Base-by-base conservation (phyloP, 2,797 vertebrate species). In the Allobates femoralis region DNA sequence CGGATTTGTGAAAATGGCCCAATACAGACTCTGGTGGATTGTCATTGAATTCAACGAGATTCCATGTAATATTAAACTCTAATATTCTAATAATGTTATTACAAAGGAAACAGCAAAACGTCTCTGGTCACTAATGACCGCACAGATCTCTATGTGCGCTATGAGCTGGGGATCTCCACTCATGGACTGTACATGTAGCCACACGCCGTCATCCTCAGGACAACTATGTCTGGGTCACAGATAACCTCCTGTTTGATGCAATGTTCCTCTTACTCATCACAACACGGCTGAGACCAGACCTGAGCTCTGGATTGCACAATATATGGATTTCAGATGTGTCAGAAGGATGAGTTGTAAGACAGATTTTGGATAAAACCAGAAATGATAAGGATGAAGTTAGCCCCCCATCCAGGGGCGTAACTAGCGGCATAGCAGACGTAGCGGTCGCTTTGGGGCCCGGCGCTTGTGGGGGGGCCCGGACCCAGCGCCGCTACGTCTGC, bases 141-240 rank as follows among this genome's bases (percentile, higher is more conserved):
- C 19, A 21, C 5, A 21, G 30, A 67, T 53, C n/a, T 80, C 46
- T 41, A 28, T 79, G 55, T 46, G 56, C 56, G 5, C 28, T 81
- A 34, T 18, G 1, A 32, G 28, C 16, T 16, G 18, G 30, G 53
- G 10, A 7, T 81, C 69, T 73, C 80, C 80, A 82, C 71, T 56
- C 32, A 73, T 74, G 53, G 67, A n/a, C 26, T 60, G 58, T 82
- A 41, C 58, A 62, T 30, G 53, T 50, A 56, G 69, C 21, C 53
- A 55, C 67, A 19, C 5, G 8, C 26, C 18, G 19, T 75, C 73
- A 75, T 75, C 81, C 56, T 50, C n/a, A 60, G 67, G 34, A 50
- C 73, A 62, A 50, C 26, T 51, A 84, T 76, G 83, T 84, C 71
- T 76, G 58, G 73, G 26, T 77, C 73, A 77, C 8, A 77, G 26